phyloP scores from a whole-genome alignment of 2,113 vertebrate species.

The Oryctolagus cuniculus region mOryCun1.1 NC_091453.1:20360501-20361000 shows the following conservation, averaged over 20 bases:
- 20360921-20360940: too few species aligned
- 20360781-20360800: conserved; percentile 17
- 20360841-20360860: not conserved
- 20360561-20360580: not conserved
- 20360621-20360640: not conserved
- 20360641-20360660: conserved; percentile 22
- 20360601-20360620: not conserved
- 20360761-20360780: not conserved
- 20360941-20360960: too few species aligned
- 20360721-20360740: not conserved
- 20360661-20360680: not conserved
- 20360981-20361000: too few species aligned
- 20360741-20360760: not conserved
- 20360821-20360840: not conserved
- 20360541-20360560: not conserved
- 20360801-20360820: not conserved
- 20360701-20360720: not conserved
- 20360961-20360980: too few species aligned
- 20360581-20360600: conserved; percentile 46
- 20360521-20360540: not conserved
- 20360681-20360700: not conserved
- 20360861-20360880: not conserved
- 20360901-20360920: too few species aligned
- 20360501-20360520: too few species aligned
- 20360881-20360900: not conserved